Evolutionary conservation across 2,888 invertebrate genomes (phyloP).

Genomic region (Proisotoma minuta): DNA sequence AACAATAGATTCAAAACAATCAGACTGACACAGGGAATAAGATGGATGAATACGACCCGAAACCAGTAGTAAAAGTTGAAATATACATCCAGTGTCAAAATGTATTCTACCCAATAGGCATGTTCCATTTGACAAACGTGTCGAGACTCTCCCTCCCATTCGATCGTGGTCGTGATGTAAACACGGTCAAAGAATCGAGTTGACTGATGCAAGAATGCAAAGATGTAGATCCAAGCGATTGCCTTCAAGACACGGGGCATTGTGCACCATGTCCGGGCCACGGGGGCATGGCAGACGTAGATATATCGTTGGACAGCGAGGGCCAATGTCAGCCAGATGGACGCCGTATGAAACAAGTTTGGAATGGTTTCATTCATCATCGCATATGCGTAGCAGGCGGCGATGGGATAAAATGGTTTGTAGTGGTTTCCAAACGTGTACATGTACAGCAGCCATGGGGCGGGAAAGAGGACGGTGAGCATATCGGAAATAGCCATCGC

Average conservation of each 20-base stretch:
- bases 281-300: slow-evolving; percentile 87
- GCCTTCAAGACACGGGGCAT: slow-evolving; percentile 54
- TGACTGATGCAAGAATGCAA: slow-evolving; percentile 76
- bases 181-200: slow-evolving; percentile 74
- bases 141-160: slow-evolving; percentile 61
- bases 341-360: slow-evolving; percentile 86
- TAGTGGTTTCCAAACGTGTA: slow-evolving; percentile 83
- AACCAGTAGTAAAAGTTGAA: slow-evolving; percentile 78
- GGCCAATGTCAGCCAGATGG: slow-evolving; percentile 87
- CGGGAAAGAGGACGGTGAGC: slow-evolving; percentile 83
- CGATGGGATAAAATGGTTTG: slow-evolving; percentile 69
- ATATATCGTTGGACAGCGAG: slow-evolving; percentile 89
- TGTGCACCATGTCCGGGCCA: slow-evolving; percentile 70
- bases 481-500: slow-evolving; percentile 95
- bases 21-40: slow-evolving; percentile 80
- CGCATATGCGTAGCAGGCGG: slow-evolving; percentile 72
- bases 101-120: slow-evolving; percentile 66
- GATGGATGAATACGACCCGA: slow-evolving; percentile 84
- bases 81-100: slow-evolving; percentile 68
- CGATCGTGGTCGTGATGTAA: slow-evolving; percentile 59
- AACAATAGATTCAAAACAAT: slow-evolving; percentile 83
- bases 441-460: slow-evolving; percentile 87
- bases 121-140: slow-evolving; percentile 49
- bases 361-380: slow-evolving; percentile 62
- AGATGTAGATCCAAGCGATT: slow-evolving; percentile 60